Evolutionary conservation across 1,140 invertebrate genomes (phyloP).

Genomic region (Zaprionus gabonicus): DNA sequence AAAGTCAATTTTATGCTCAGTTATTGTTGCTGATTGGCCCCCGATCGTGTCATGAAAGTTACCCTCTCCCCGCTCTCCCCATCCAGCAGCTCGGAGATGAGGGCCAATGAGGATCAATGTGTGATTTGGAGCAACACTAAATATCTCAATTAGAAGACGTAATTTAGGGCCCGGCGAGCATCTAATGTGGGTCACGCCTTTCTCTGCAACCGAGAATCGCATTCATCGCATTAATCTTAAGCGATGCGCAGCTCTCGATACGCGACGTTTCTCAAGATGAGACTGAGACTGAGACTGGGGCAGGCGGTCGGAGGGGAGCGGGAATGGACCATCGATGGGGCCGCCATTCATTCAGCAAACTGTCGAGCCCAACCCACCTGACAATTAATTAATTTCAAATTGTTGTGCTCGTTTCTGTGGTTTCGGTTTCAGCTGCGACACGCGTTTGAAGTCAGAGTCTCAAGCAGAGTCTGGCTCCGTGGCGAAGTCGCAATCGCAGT

Average conservation of each 20-base stretch:
- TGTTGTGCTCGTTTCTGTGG: constrained; percentile 38
- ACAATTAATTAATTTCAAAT: constrained; percentile 78
- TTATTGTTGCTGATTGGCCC: constrained; percentile 74
- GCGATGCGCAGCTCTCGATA: constrained; percentile 60
- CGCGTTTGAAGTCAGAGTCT: constrained; percentile 22
- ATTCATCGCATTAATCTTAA: constrained; percentile 55
- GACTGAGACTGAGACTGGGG: not conserved
- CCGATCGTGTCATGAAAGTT: constrained; percentile 65
- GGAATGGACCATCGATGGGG: not conserved
- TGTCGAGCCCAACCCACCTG: constrained; percentile 66
- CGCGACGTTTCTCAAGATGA: not conserved
- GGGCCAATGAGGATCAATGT: constrained; percentile 14
- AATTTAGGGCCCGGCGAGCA: constrained; percentile 55
- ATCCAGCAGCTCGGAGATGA: not conserved
- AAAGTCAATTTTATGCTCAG: constrained; percentile 81
- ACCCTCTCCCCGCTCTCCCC: not conserved
- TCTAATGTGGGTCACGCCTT: constrained; percentile 73
- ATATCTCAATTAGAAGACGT: constrained; percentile 78
- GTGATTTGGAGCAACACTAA: constrained; percentile 80
- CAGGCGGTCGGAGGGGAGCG: not conserved
- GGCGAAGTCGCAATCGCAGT: constrained; percentile 1
- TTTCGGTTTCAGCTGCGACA: constrained; percentile 36
- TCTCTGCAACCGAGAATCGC: constrained; percentile 57
- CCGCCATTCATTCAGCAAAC: constrained; percentile 65
- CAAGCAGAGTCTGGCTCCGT: not conserved